Base-by-base conservation (phyloP, 2,797 vertebrate species). In the Perdix hodgsoniae region DNA sequence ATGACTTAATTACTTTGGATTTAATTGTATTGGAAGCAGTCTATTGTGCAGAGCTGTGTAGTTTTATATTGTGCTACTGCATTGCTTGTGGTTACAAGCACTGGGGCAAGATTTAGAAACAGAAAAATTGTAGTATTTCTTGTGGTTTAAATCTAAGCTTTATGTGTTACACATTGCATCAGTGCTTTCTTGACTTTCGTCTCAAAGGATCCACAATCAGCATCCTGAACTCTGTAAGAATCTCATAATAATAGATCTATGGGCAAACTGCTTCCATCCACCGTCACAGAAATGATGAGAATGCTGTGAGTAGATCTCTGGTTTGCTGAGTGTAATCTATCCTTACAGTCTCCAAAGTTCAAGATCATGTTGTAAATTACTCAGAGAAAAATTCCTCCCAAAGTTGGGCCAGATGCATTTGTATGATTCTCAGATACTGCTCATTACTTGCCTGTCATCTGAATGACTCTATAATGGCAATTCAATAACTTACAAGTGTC, bases 381-480 rank as follows among this genome's bases (percentile, higher is more conserved):
- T 61, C 21, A 14, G 47, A 84, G 42, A 81, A 69, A 86, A 67
- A 86, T 82, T 81, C 89, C n/a, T 40, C 22, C 3, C 3, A 91
- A 56, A 81, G 49, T 85, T 78, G 22, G 54, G 80, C 65, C 76
- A 89, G 76, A 70, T 31, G 65, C 75, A 49, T 96, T 79, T 52
- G 70, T 67, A 81, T 60, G 29, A 67, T 86, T 81, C 85, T 93
- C 91, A 95, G 78, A 88, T 87, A 69, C 49, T 77, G 29, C 45
- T 78, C 90, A 39, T 61, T 85, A 31, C 61, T 84, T 86, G 64
- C 21, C 56, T 88, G 59, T 92, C 54, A 47, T 89, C 42, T 80
- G 27, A 87, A 86, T 80, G 69, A n/a, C 27, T 81, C 64, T 24
- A 19, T 91, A 87, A 94, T 69, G 69, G 40, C 42, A 85, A 63